Conservation (phyloP, 2,113 vertebrate species). For the Eptatretus burgeri region DNA sequence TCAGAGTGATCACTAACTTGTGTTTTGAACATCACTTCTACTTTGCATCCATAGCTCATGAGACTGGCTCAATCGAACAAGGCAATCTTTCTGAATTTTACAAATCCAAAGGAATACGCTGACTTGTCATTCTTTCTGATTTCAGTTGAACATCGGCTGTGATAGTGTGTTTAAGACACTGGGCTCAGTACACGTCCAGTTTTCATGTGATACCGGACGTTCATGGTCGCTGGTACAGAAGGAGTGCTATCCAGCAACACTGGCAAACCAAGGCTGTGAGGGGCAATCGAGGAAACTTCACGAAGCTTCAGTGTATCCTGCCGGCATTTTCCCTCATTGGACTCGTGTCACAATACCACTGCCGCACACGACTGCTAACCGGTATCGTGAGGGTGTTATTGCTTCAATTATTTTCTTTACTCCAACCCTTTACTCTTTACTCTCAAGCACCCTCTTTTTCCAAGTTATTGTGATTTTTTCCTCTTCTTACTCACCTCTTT, state of each 20-base stretch:
- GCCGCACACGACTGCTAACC: constrained; percentile 49
- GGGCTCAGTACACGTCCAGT: constrained; percentile 61
- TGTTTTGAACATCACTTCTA: too few relatives aligned
- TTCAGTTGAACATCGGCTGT: constrained; percentile 22
- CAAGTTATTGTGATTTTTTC: too few relatives aligned
- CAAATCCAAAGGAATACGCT: too few relatives aligned
- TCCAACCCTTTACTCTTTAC: too few relatives aligned
- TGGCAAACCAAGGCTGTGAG: constrained; percentile 35
- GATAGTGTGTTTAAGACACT: constrained; percentile 38
- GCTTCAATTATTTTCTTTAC: background rate
- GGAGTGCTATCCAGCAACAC: constrained; percentile 59
- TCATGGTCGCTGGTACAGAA: constrained; percentile 65
- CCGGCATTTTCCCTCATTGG: constrained; percentile 73
- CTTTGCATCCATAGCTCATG: too few relatives aligned
- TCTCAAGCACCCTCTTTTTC: too few relatives aligned
- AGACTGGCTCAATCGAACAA: too few relatives aligned
- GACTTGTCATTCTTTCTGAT: background rate
- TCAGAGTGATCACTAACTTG: too few relatives aligned
- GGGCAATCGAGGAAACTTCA: constrained; percentile 48
- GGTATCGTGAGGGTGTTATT: constrained; percentile 22
- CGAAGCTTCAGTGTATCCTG: constrained; percentile 46
- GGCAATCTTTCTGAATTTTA: too few relatives aligned
- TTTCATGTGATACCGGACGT: constrained; percentile 68
- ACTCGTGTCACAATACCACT: constrained; percentile 56
- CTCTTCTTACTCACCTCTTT: too few relatives aligned